phyloP scores from a whole-genome alignment of 2,797 vertebrate species.

The Crocidura indochinensis region DNA sequence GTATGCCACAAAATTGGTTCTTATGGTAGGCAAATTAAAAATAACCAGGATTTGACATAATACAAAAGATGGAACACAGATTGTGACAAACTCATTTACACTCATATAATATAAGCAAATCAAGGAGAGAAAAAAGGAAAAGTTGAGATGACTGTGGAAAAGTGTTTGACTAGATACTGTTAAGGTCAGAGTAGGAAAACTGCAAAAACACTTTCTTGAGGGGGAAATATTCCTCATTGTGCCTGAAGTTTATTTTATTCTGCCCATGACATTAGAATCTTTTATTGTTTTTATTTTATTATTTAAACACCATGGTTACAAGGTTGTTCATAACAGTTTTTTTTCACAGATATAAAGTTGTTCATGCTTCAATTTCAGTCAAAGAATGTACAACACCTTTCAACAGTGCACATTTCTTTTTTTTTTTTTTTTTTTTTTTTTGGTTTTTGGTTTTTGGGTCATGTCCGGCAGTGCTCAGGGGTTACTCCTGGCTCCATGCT shows the following conservation, averaged over 20 bases:
- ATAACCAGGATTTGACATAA: not conserved
- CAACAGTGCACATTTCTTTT: too few relatives aligned
- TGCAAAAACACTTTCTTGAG: not conserved
- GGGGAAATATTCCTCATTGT: not conserved
- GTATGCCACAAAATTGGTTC: not conserved
- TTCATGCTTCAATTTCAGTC: too few relatives aligned
- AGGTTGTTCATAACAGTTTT: too few relatives aligned
- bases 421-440: too few relatives aligned
- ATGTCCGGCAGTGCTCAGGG: too few relatives aligned
- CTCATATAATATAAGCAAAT: not conserved
- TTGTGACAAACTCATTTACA: not conserved
- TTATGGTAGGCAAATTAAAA: not conserved
- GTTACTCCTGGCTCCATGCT: too few relatives aligned
- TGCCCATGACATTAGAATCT: not conserved
- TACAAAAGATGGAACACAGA: not conserved
- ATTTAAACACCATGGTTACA: too few relatives aligned
- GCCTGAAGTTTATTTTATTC: constrained; percentile 35
- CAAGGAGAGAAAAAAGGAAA: constrained; percentile 12
- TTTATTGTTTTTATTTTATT: not conserved
- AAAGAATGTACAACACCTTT: too few relatives aligned
- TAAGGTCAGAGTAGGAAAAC: not conserved
- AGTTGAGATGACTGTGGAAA: not conserved
- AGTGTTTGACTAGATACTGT: not conserved
- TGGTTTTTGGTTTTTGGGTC: too few relatives aligned
- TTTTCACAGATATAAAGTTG: too few relatives aligned